Conservation (phyloP, 2,113 vertebrate species). For the Anhinga rufa region DNA sequence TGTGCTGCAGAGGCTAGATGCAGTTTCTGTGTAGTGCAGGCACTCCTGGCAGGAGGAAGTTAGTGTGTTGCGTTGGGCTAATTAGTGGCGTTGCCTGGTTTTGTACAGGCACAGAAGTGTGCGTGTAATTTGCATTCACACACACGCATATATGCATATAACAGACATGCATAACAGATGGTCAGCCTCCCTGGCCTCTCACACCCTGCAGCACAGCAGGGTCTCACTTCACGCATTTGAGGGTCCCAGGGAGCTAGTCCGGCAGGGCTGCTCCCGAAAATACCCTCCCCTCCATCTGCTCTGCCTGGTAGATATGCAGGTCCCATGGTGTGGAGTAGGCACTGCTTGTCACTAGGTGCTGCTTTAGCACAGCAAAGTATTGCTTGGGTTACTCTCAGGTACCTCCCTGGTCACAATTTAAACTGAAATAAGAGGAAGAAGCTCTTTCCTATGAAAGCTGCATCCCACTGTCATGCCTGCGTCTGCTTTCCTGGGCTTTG, state of each 20-base stretch:
- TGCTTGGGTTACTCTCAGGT: fast-evolving
- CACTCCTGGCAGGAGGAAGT: background rate
- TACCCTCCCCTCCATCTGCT: background rate
- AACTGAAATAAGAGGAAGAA: background rate
- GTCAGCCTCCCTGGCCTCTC: background rate
- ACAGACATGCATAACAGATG: background rate
- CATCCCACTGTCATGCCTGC: fast-evolving
- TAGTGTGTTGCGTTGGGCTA: background rate
- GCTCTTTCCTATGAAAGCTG: background rate
- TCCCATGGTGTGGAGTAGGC: fast-evolving
- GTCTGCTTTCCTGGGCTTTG: background rate
- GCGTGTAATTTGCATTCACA: background rate
- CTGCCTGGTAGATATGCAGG: background rate
- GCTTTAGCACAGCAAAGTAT: background rate
- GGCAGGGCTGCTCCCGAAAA: background rate
- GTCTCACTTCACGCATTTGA: background rate
- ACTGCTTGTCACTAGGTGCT: background rate
- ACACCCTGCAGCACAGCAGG: background rate
- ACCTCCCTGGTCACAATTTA: background rate
- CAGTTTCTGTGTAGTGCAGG: background rate
- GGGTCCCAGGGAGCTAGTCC: background rate
- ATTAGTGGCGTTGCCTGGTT: background rate
- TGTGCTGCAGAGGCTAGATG: background rate
- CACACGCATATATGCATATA: background rate
- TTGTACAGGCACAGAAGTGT: background rate